A percentile compares a stretch with the other conserved stretches of the same genome.
Evolutionary conservation across 37 sponge, comb jelly and placozoan genomes (phyloP).

Genomic region (Haliclona indistincta): DNA sequence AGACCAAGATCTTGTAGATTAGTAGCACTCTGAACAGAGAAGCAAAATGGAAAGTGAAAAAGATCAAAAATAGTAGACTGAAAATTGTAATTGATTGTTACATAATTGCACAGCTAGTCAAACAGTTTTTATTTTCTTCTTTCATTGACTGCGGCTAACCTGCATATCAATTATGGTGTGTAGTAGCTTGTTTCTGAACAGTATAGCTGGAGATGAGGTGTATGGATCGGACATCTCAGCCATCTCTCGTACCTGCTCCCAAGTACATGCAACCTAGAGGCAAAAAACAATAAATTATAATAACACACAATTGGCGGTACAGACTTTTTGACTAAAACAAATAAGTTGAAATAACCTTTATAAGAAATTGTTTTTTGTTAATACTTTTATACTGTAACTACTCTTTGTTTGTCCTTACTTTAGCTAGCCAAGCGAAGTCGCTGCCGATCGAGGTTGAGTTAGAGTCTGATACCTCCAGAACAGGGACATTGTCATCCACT

Average conservation of each 20-base stretch:
- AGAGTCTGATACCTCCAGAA: constrained; percentile 74
- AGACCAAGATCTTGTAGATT: constrained; percentile 55
- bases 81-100: background rate
- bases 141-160: background rate
- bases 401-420: constrained; percentile 11
- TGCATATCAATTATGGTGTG: constrained; percentile 52
- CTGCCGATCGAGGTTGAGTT: constrained; percentile 38
- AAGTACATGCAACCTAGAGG: constrained; percentile 65
- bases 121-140: too few species aligned
- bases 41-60: too few species aligned
- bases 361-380: too few species aligned
- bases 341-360: background rate
- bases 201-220: constrained; percentile 58
- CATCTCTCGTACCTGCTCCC: constrained; percentile 63
- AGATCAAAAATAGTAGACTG: background rate
- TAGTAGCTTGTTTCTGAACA: constrained; percentile 58
- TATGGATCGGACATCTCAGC: constrained; percentile 39
- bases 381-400: background rate
- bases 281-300: background rate
- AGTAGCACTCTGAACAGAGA: constrained; percentile 27
- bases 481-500: constrained; percentile 70
- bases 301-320: background rate
- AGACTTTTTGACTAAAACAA: background rate
- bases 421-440: constrained; percentile 82
- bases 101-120: background rate